phyloP scores from a whole-genome alignment of 2,113 vertebrate genomes.

The Dasyprocta punctata region DNA sequence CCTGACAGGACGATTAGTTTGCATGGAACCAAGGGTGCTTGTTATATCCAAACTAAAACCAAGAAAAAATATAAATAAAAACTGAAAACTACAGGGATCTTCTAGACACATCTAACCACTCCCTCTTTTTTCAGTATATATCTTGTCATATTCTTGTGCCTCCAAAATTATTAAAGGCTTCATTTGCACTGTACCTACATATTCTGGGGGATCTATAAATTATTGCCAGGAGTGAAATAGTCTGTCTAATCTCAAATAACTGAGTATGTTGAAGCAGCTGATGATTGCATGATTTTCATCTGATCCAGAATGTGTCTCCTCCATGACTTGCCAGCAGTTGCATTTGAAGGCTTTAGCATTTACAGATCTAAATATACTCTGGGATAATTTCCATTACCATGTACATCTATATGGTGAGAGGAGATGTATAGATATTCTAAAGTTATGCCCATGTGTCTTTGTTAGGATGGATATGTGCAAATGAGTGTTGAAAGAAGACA shows the following conservation, averaged over 20 bases:
- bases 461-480: background rate
- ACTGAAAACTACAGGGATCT: background rate
- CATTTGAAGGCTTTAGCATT: background rate
- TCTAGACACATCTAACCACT: background rate
- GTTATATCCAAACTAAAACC: background rate
- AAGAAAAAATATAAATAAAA: background rate
- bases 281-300: background rate
- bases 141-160: background rate
- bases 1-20: background rate
- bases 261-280: background rate
- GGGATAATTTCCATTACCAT: background rate
- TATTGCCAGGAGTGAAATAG: background rate
- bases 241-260: background rate
- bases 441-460: background rate
- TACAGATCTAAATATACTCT: background rate
- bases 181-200: background rate
- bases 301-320: background rate
- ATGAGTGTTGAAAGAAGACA: background rate
- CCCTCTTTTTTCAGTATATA: background rate
- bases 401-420: too few species aligned
- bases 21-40: background rate
- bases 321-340: background rate
- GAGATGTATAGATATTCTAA: background rate
- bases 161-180: background rate
- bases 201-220: background rate